Base-by-base conservation (phyloP, 2,113 vertebrate genomes). In the Puffinus mauretanicus region DNA sequence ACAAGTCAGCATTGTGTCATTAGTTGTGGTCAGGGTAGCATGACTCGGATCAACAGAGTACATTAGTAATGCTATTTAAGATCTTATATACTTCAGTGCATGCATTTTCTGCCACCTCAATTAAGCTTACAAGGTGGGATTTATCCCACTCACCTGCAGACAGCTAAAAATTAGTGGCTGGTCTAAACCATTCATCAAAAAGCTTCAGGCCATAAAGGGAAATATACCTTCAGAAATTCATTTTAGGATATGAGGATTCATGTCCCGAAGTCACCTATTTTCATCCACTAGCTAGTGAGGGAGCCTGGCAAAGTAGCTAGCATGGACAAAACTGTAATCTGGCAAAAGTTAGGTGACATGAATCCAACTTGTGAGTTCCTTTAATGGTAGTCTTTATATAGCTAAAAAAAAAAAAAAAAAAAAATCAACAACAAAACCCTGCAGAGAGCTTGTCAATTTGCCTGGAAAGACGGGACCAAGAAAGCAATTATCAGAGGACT, bases 1-100 rank as follows among this genome's bases (percentile, higher is more conserved):
- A 91, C 47, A 94, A 96, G 70, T 66, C 69, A 83, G 30, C 47
- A 89, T 69, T 71, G 76, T 69, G n/a, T 70, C 77, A 91, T 97
- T 94, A 92, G n/a, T 36, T 88, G n/a, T 96, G 64, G 80, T 88
- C 85, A 83, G 67, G 49, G 52, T 69, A 93, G 78, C 64, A 88
- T 75, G 91, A 97, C 60, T 95, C 16, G 9, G 55, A 95, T 82
- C 47, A 95, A 89, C 38, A 86, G 34, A 90, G 17, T 66, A 12
- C 52, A 85, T 95, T 73, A 94, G 46, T 46, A 94, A 40, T 77
- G 36, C 14, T 77, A 51, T 91, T 80, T 93, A 88, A 93, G 29
- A 51, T 80, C 40, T 61, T 61, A 32, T 27, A 64, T 85, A 80
- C 42, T 77, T 90, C 75, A 94, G 22, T 64, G 42, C 46, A 5